Evolutionary conservation across 1,140 invertebrate genomes (phyloP).

Genomic region (Diachasma alloeum): DNA sequence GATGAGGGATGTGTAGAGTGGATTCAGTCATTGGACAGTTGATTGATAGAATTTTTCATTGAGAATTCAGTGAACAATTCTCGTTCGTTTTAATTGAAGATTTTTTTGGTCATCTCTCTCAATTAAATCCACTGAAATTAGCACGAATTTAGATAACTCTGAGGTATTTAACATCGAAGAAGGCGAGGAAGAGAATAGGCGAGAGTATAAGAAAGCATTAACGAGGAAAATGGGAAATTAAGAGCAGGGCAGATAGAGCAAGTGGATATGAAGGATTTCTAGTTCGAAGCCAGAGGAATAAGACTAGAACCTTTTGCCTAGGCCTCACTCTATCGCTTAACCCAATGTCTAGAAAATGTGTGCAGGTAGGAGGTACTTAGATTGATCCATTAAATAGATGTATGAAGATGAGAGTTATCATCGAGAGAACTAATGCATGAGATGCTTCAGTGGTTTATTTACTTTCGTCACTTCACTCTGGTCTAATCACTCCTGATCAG

Average conservation of each 20-base stretch:
- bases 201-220: neutral
- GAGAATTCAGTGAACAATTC: no score
- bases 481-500: neutral
- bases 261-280: neutral
- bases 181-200: neutral
- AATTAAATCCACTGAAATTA: neutral
- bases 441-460: neutral
- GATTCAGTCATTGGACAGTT: no score
- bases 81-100: no score
- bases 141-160: neutral
- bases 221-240: neutral
- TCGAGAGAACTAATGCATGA: neutral
- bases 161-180: neutral
- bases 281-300: neutral
- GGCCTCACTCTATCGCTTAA: neutral
- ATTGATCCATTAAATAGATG: constrained; percentile 1
- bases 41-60: no score
- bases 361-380: neutral
- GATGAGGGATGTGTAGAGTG: no score
- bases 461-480: neutral
- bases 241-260: neutral
- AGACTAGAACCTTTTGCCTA: neutral
- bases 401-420: neutral
- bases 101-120: neutral
- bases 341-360: neutral